Base-by-base conservation (phyloP, 2,113 vertebrate genomes). In the Pituophis catenifer region DNA sequence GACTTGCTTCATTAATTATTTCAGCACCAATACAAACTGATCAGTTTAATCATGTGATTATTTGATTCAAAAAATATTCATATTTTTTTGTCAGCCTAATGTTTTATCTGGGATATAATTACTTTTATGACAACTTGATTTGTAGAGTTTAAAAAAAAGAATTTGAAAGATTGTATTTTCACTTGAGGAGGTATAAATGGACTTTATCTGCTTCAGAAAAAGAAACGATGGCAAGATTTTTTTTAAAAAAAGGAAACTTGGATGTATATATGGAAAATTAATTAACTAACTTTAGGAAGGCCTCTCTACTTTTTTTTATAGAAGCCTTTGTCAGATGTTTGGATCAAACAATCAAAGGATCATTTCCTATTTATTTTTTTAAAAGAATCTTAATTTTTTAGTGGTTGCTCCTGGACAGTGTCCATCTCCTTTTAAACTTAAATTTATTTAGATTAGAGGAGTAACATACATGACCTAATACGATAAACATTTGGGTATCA, bases 301-400 rank as follows among this genome's bases (percentile, higher is more conserved):
- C 70, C 48, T 48, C 70, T 62, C 65, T 3, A 38, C 10, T 24
- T 38, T 44, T 55, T 38, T 57, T 26, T 1, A 13, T 88, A 26
- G 24, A 19, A 57, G 17, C 21, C 91, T 95, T 93, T 96, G 93
- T 96, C 96, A 96, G 93, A 95, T 94, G 19, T 95, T 96, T 95
- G 52, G 52, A 93, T 94, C 88, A 94, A 94, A 95, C 58, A 91
- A n/a, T 88, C 17, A 90, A 92, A 95, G 23, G 81, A 88, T 93
- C 75, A 29, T 94, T 96, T 94, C 62, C 24, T 94, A 88, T 96
- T 0, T 0, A 92, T 96, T 90, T 38, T 91, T 33, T 9, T 24
- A 9, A 59, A 90, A 55, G 13, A 58, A 93, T 92, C 70, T 95
- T 94, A 33, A 23, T 38, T 95, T 96, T 54, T 70, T 93, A 94